Evolutionary conservation across 2,888 invertebrate genomes (phyloP).

Genomic region (Dorcus parallelipipedus): DNA sequence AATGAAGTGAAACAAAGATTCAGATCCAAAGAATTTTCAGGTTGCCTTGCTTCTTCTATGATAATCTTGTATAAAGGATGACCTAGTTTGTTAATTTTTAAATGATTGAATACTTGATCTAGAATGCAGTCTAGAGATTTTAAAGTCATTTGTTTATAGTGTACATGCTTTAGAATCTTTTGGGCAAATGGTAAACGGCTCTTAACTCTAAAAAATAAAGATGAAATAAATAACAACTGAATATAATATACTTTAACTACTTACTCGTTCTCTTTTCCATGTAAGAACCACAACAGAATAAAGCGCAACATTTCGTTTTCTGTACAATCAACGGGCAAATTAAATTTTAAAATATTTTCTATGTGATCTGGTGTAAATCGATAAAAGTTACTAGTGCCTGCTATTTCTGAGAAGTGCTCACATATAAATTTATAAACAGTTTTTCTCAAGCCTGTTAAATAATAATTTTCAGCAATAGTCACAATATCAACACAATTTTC

Average conservation of each 20-base stretch:
- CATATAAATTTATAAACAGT: conserved; percentile 65
- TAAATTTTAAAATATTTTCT: conserved; percentile 59
- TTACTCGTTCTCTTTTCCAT: conserved; percentile 45
- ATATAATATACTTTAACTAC: conserved; percentile 18
- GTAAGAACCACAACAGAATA: conserved; percentile 59
- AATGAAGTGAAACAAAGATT: conserved; percentile 41
- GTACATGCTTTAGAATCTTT: conserved; percentile 34
- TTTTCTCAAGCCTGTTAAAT: conserved; percentile 56
- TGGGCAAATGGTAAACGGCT: conserved; percentile 9
- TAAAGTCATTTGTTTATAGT: conserved; percentile 35
- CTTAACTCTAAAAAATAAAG: conserved; percentile 8
- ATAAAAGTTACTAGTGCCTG: conserved; percentile 58
- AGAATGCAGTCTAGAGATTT: conserved; percentile 12
- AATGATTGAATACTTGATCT: conserved; percentile 21
- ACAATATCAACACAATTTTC: conserved; percentile 72
- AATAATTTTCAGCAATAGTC: conserved; percentile 67
- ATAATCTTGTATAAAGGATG: conserved; percentile 38
- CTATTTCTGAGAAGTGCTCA: conserved; percentile 59
- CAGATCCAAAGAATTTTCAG: conserved; percentile 6
- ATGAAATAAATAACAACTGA: not conserved
- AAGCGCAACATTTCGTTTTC: conserved; percentile 60
- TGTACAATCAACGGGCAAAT: conserved; percentile 66
- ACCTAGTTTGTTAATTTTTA: conserved; percentile 32
- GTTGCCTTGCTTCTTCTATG: conserved; percentile 23
- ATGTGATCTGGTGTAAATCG: conserved; percentile 60